A percentile compares a stretch with the other conserved stretches of the same genome.
Evolutionary conservation across 2,797 vertebrate genomes (phyloP).

Genomic region (Spinus olivaceus): DNA sequence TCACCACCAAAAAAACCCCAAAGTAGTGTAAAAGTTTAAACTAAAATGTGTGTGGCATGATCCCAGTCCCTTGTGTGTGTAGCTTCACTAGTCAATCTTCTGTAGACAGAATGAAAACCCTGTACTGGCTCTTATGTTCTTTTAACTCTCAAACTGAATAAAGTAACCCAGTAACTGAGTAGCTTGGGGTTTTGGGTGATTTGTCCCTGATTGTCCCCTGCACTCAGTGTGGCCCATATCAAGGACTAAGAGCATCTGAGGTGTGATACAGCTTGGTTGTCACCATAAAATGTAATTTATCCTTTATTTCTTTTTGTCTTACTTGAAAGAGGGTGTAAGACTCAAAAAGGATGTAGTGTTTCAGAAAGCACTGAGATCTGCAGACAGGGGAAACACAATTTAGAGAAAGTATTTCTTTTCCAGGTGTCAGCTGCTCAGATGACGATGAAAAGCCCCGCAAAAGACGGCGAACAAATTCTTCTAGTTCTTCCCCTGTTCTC

Average conservation of each 20-base stretch:
- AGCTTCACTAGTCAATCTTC: not conserved
- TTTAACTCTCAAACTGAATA: not conserved
- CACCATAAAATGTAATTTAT: not conserved
- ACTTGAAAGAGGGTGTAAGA: not conserved
- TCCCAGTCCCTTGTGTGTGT: fast-evolving
- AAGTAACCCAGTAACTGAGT: not conserved
- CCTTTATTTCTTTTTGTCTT: not conserved
- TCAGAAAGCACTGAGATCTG: not conserved
- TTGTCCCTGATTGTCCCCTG: not conserved
- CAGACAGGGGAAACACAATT: not conserved
- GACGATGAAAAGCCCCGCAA: conserved; percentile 99
- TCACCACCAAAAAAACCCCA: not conserved
- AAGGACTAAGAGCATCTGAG: not conserved
- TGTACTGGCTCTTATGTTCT: not conserved
- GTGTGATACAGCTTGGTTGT: not conserved
- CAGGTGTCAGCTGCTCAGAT: conserved; percentile 97
- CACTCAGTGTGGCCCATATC: not conserved
- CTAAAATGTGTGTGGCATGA: not conserved
- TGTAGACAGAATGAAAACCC: not conserved
- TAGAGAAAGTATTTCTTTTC: conserved; percentile 23
- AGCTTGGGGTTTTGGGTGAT: not conserved
- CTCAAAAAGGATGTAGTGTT: not conserved
- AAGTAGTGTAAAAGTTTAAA: not conserved
- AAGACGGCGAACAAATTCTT: conserved; percentile 92
- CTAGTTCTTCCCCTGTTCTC: conserved; percentile 92